Evolutionary conservation across 2,797 vertebrate genomes (phyloP).

Genomic region (Corythornis leucogaster): DNA sequence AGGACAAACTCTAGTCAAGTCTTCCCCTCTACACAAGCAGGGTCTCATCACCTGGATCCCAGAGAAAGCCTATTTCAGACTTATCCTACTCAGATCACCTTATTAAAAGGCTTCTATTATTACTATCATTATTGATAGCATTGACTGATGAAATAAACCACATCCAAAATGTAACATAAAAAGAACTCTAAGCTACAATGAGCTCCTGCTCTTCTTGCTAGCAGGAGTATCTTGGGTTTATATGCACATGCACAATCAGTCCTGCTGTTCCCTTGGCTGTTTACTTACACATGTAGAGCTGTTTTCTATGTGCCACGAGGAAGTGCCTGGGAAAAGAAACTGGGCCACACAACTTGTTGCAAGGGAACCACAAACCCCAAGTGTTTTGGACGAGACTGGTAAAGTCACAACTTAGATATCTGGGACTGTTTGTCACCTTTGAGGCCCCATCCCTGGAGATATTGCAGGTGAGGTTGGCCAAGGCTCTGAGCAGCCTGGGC

Average conservation of each 20-base stretch:
- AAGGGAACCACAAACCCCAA: background rate
- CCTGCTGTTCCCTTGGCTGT: background rate
- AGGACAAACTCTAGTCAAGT: background rate
- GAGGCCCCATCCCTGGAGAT: no score
- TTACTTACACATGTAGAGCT: background rate
- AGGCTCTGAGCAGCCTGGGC: no score
- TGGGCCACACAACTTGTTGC: background rate
- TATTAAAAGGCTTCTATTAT: background rate
- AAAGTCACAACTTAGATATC: background rate
- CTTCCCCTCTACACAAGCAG: background rate
- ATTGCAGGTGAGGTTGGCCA: no score
- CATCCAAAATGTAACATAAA: accelerated
- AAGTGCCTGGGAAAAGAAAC: background rate
- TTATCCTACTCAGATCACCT: background rate
- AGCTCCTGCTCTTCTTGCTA: background rate
- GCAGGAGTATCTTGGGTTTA: background rate
- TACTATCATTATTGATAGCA: background rate
- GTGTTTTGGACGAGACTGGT: background rate
- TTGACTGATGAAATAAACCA: background rate
- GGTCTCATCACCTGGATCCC: background rate
- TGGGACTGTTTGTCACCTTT: background rate
- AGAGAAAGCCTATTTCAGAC: background rate
- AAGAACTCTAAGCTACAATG: background rate
- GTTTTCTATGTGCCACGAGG: accelerated
- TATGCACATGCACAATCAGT: background rate